A percentile compares a stretch with the other conserved stretches of the same genome.
These are phyloP conservation scores for zebrafish (Danio rerio) DNA, from an alignment of 2,113 vertebrate species.

Conservation along the genomic window DNA sequence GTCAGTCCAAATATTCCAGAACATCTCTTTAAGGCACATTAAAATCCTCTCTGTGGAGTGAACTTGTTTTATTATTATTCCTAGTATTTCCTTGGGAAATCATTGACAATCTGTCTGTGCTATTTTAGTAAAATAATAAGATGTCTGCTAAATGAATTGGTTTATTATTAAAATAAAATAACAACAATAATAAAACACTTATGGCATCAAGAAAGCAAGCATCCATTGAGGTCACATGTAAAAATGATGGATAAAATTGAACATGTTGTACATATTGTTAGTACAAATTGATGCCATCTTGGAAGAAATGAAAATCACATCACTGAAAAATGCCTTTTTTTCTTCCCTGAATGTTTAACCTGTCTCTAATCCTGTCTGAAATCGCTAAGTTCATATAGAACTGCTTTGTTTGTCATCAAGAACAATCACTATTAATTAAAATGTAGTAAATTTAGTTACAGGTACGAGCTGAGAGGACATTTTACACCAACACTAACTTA, in stretches of 20 bases:
- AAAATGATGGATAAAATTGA: background rate
- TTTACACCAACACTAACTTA: background rate
- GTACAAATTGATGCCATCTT: background rate
- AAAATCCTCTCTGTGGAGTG: background rate
- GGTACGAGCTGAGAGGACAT: background rate
- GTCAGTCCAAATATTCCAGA: background rate
- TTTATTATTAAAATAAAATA: too few relatives aligned
- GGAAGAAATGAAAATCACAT: background rate
- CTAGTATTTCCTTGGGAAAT: background rate
- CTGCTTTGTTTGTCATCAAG: background rate
- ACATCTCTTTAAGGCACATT: background rate
- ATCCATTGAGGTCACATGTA: conserved; percentile 14
- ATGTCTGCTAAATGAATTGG: background rate
- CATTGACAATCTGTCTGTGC: background rate
- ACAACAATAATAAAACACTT: background rate
- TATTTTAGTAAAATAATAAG: background rate
- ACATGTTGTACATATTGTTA: background rate
- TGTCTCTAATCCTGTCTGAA: background rate
- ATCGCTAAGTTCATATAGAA: background rate
- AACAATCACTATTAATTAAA: background rate
- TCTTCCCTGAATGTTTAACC: too few relatives aligned
- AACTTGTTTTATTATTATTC: background rate
- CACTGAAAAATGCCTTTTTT: too few relatives aligned
- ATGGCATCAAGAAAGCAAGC: background rate
- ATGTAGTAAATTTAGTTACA: background rate